Evolutionary conservation across 2,888 invertebrate species (phyloP), one percentile per base, ranked within the genome.

Genomic region (Malachius bipustulatus): DNA sequence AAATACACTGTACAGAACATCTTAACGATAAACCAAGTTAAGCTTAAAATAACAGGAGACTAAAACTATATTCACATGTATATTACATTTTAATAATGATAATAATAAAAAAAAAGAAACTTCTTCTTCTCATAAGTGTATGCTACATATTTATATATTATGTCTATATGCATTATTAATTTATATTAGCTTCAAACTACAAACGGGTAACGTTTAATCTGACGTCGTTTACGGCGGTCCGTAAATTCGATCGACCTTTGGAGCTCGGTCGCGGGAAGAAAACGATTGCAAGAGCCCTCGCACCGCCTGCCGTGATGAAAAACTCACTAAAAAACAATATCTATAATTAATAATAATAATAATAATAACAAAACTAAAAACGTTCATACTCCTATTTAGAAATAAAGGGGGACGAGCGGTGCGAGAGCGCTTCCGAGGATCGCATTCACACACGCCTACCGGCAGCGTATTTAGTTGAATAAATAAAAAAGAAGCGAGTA

Each of bases 1-100:
- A 50, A 57, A 51, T 63, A 63, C 62, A 63, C 63, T 63, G 63
- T 63, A 63, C 63, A 63, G 56, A 58, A 56, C 60, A 56, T 56
- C 51, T 58, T 56, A 54, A 56, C 47, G 46, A 54, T 50, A 57
- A 57, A 51, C 55, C 48, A 56, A 56, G 50, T 50, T 47, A 50
- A 53, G 52, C 51, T 52, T 56, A 56, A 56, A 52, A 47, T 57
- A 57, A 57, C 55, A 53, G n/a, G n/a, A n/a, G 60, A 60, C 54
- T 57, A 58, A 56, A 51, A 48, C 55, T 52, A 54, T 48, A 62
- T 61, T 62, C 61, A 61, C 59, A 62, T 59, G 50, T 61, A 61
- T 61, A 51, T 60, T 60, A 61, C 61, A 62, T 47, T 53, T 57
- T 59, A 61, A 55, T 58, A 59, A 55, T n/a, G n/a, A n/a, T n/a